Conservation (phyloP, 2,797 vertebrate species). For the Orestias chungarensis region DNA sequence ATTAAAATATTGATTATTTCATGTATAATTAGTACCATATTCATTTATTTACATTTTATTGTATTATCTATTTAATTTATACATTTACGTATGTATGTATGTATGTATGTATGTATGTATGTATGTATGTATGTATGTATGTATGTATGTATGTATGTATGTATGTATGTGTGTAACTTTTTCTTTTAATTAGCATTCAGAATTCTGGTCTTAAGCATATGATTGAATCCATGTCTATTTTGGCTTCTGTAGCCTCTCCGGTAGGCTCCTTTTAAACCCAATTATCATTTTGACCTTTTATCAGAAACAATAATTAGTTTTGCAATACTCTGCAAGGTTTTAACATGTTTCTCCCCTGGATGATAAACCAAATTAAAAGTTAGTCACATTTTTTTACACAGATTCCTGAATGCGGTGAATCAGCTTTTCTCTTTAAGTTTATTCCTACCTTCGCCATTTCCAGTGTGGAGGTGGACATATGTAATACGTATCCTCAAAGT, state of each 20-base stretch:
- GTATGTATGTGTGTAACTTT: no score
- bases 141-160: no score
- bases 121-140: no score
- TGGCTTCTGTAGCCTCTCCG: not conserved
- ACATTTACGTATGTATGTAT: no score
- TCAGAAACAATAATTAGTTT: not conserved
- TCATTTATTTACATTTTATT: not conserved
- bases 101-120: no score
- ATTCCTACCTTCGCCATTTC: constrained; percentile 29
- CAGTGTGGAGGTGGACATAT: constrained; percentile 23
- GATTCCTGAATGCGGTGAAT: constrained; percentile 26
- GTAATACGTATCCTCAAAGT: constrained; percentile 20
- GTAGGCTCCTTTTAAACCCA: not conserved
- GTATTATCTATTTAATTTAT: not conserved
- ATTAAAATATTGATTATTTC: not conserved
- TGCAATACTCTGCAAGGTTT: not conserved
- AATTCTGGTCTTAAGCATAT: not conserved
- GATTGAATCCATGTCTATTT: not conserved
- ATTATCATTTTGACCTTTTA: not conserved
- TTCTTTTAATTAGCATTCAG: not conserved
- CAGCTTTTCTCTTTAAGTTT: constrained; percentile 37
- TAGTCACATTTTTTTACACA: not conserved
- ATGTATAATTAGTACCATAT: not conserved
- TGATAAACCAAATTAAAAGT: not conserved
- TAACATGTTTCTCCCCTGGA: not conserved